Evolutionary conservation across 2,888 invertebrate genomes (phyloP).

Genomic region (Trimorus sp.): DNA sequence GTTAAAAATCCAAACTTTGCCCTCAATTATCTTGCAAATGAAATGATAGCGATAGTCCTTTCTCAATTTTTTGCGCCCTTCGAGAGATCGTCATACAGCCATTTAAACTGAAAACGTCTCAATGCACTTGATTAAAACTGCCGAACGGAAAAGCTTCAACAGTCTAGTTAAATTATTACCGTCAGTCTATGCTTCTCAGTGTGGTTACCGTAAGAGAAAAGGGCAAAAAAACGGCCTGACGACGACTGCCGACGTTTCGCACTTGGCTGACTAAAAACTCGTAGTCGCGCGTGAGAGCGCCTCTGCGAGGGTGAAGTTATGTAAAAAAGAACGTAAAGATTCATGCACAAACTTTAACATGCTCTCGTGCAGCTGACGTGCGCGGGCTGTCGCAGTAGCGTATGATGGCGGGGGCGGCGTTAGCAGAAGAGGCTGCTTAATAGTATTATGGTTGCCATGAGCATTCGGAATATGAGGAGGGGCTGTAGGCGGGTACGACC

Average conservation of each 20-base stretch:
- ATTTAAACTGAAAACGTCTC: too few relatives aligned
- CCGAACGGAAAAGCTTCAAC: too few relatives aligned
- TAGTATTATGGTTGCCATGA: constrained; percentile 84
- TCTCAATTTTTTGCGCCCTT: too few relatives aligned
- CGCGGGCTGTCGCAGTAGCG: constrained; percentile 83
- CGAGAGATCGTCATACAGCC: too few relatives aligned
- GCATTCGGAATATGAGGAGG: constrained; percentile 82
- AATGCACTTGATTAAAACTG: too few relatives aligned
- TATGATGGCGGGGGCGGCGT: constrained; percentile 85
- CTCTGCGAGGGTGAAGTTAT: constrained; percentile 44
- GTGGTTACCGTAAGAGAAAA: too few relatives aligned
- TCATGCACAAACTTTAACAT: constrained; percentile 83
- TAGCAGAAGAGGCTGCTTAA: constrained; percentile 83
- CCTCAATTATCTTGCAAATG: too few relatives aligned
- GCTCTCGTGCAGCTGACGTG: constrained; percentile 82
- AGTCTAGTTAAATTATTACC: too few relatives aligned
- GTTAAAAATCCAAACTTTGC: too few relatives aligned
- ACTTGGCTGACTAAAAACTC: constrained; percentile 21
- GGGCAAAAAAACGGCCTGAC: neutral
- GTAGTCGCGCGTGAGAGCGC: constrained; percentile 3
- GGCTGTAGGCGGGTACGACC: constrained; percentile 87
- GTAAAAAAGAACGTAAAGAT: constrained; percentile 69
- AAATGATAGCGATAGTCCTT: too few relatives aligned
- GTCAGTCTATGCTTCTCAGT: too few relatives aligned
- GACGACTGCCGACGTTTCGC: constrained; percentile 25